Base-by-base conservation (phyloP, 2,797 vertebrate genomes). In the Sebastes vulpes region DNA sequence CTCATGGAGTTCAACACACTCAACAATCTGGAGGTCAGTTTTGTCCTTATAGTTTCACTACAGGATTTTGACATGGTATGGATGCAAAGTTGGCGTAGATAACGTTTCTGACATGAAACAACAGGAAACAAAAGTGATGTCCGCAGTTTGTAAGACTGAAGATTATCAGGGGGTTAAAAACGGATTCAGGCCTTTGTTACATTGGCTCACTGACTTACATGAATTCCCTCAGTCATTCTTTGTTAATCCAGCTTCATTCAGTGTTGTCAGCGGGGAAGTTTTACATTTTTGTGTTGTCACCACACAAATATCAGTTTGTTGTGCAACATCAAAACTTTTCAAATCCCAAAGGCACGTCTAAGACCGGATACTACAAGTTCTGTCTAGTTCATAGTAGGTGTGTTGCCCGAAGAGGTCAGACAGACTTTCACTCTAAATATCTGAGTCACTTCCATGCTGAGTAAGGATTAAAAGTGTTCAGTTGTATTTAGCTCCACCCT, bases 1-100 rank as follows among this genome's bases (percentile, higher is more conserved):
- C 96, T 99, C 4, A 99, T 99, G 99, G 96, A 99, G 87, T 99
- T 99, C 94, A 99, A 99, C 90, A 99, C 99, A 0, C 96, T 99
- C 65, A 99, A 99, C 92, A 99, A 99, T 91, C 96, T 99, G 28
- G 96, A 99, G 59, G 99, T 99, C 84, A 73, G 97, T 95, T 54
- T 32, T 11, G 21, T 2, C 3, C 3, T 21, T 6, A 3, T 25
- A 14, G 12, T 74, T 73, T 26, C 4, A 32, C 25, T 18, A 3
- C 46, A 8, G 9, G 2, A 50, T 32, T 20, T 32, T 6, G 14
- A 54, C 1, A 9, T 53, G 4, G 11, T 11, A 32, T 11, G 11
- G 14, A 16, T 21, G 20, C 18, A 23, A 31, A 10, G 12, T 32
- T 14, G 9, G 35, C 4, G 1, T 14, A 3, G 4, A 63, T 64